Evolutionary conservation across 1,140 invertebrate genomes (phyloP), one percentile per base, ranked within the genome.

Genomic region (Gonioctena quinquepunctata): DNA sequence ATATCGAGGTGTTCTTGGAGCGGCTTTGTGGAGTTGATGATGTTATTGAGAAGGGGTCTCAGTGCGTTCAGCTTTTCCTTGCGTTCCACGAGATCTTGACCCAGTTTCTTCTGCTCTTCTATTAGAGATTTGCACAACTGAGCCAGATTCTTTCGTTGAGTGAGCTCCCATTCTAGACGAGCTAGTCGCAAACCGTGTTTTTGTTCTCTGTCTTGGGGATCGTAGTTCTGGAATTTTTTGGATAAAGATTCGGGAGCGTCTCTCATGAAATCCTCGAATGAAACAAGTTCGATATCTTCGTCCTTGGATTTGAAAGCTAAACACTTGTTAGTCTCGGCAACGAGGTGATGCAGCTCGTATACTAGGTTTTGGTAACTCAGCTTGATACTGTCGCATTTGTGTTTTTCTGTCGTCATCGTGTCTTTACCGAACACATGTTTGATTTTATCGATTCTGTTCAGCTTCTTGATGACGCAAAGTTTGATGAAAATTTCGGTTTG

Each of bases 301-400:
- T 98, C 95, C 84, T 95, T 95, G 6, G 96, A 97, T 82, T 92
- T 94, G 80, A 97, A 98, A 80, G 97, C 93, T 23, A 96, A 85
- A 83, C 96, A 98, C 80, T 96, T 96, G 1, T 92, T 90, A 11
- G 97, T 95, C 88, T 98, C 96, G 77, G 95, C 95, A 71, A 96
- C 92, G 1, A 98, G 86, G 86, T 98, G 95, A 81, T 94, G 92
- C 8, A 94, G 91, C 88, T 98, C 97, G 84, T 98, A 98, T 0
- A 97, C 83, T n/a, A 98, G 86, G 85, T 98, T 98, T 83, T 98
- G 96, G 64, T 97, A 87, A 75, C 95, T 92, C 19, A 99, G 84
- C 85, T 97, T 94, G 75, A 92, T 92, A 68, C 91, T 92, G 77
- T 98, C 96, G 0, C 97, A 94, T 75, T 91, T 91, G 75, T 92